These are phyloP conservation scores for Beris chalybata DNA, from an alignment of 2,888 invertebrate genomes.

Conservation along the genomic window DNA sequence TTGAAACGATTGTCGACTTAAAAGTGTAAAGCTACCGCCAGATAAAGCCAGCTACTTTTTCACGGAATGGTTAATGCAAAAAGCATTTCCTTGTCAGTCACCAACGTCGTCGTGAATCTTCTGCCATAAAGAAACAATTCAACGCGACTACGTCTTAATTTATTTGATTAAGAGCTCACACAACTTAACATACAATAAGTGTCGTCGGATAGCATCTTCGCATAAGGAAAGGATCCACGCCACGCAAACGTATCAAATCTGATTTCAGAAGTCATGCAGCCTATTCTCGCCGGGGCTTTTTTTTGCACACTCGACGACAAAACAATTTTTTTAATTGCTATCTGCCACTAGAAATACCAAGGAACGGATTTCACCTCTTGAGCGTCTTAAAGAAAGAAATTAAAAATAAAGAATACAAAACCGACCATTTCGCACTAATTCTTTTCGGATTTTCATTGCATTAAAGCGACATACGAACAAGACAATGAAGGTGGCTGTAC, in stretches of 20 bases:
- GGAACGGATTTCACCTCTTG: constrained; percentile 2
- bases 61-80: neutral
- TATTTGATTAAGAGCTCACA: constrained; percentile 28
- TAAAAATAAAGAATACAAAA: constrained; percentile 1
- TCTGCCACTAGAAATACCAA: constrained; percentile 10
- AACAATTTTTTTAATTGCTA: constrained; percentile 24
- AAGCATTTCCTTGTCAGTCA: constrained; percentile 23
- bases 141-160: constrained; percentile 18
- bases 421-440: constrained; percentile 13
- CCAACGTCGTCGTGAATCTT: neutral
- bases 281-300: neutral
- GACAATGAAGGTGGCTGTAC: constrained; percentile 21
- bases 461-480: constrained; percentile 17
- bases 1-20: too few species aligned
- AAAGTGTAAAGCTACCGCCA: too few species aligned
- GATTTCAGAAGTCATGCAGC: constrained; percentile 18
- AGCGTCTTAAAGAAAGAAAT: neutral
- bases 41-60: too few species aligned
- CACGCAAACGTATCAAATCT: constrained; percentile 17
- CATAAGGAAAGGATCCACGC: constrained; percentile 1
- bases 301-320: constrained; percentile 13
- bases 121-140: too few species aligned
- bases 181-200: constrained; percentile 28
- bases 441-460: constrained; percentile 5
- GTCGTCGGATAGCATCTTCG: constrained; percentile 18